phyloP scores from a whole-genome alignment of 2,113 vertebrate species.

The Trachemys scripta region DNA sequence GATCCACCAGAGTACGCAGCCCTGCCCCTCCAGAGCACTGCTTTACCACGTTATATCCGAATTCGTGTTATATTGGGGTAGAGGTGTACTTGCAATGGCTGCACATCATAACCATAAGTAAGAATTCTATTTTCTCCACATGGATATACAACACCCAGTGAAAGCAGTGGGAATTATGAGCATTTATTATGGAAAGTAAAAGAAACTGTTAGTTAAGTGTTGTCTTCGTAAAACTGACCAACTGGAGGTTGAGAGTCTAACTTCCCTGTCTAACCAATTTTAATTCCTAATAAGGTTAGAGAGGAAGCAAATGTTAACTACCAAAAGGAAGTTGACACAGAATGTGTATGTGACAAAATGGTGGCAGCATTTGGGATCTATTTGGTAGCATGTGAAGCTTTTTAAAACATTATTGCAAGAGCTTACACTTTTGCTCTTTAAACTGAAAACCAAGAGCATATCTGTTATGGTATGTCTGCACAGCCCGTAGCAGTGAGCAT shows the following conservation, averaged over 20 bases:
- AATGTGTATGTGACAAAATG: not conserved
- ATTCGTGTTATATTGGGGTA: no score
- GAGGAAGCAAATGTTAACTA: accelerated
- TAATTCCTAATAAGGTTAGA: not conserved
- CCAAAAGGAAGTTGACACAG: not conserved
- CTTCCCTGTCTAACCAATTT: not conserved
- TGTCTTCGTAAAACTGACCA: not conserved
- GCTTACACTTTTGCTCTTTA: not conserved
- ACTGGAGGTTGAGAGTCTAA: not conserved
- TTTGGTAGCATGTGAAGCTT: not conserved
- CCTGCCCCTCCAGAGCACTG: no score
- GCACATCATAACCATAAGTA: not conserved
- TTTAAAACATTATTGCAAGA: not conserved
- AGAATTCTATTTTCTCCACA: not conserved
- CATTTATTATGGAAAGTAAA: not conserved
- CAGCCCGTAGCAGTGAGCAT: not conserved
- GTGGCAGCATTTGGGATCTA: not conserved
- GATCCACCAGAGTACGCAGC: no score
- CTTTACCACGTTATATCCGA: no score
- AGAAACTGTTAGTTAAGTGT: not conserved
- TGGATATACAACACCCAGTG: not conserved
- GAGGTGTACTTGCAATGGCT: no score
- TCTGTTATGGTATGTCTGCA: not conserved
- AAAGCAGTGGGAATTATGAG: not conserved
- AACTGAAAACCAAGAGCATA: not conserved